Evolutionary conservation across 2,888 invertebrate species (phyloP), one percentile per base, ranked within the genome.

Genomic region (Empis livida): DNA sequence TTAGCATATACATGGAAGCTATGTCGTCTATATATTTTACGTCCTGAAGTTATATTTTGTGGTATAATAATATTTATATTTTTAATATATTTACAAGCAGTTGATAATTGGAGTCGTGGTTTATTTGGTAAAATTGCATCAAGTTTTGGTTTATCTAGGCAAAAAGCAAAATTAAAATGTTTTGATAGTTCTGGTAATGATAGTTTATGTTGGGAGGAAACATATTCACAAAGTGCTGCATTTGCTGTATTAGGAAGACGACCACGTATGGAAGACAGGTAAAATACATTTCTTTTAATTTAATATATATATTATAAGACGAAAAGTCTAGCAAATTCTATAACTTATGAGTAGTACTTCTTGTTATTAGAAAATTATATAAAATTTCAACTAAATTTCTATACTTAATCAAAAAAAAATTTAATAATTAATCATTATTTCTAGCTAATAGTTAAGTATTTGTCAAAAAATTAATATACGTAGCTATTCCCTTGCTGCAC

Each of bases 191-290:
- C 61, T 35, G 57, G 55, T 14, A 57, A 58, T 35, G 71, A 75
- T 52, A 74, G 76, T 57, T 70, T 75, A 48, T 75, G 75, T 57
- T 93, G 92, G 91, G 84, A 91, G 61, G 71, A 84, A 51, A 78
- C 80, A 60, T 79, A 82, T 43, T 77, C 78, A 8, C 74, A 82
- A 52, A 82, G 88, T 56, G 88, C 90, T 27, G 91, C 84, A 40
- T 94, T 86, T 70, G 93, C 94, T 27, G 80, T 95, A 51, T 87
- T 91, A 70, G 95, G 95, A 3, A 77, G 91, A 53, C 73, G 94
- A 60, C 81, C 85, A 52, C 84, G 84, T 55, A 95, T 95, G 94
- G 95, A 95, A 73, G 94, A 95, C 68, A 77, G 93, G 61, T 70
- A 49, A 60, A 20, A n/a, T n/a, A n/a, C n/a, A n/a, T n/a, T n/a